Conservation (phyloP, 2,888 invertebrate genomes). For the Perizoma affinitatum region DNA sequence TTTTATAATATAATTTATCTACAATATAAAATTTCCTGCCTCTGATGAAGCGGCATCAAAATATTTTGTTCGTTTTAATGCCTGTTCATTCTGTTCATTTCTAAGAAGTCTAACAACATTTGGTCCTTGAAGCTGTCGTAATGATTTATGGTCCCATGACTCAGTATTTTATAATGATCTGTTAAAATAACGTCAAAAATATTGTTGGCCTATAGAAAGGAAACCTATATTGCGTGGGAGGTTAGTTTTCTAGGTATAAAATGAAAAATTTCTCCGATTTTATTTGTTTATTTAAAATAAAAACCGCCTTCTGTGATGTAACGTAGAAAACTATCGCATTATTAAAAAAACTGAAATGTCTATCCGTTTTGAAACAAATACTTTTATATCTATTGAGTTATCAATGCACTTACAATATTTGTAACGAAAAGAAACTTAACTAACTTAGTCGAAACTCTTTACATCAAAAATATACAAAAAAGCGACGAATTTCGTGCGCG, state of each 20-base stretch:
- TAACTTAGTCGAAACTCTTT: no score
- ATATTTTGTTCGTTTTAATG: conserved; percentile 22
- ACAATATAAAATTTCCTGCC: conserved; percentile 3
- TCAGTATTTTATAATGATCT: conserved; percentile 15
- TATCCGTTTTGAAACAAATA: no score
- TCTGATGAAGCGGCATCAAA: conserved; percentile 13
- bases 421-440: no score
- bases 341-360: no score
- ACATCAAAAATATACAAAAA: conserved; percentile 37
- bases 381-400: no score
- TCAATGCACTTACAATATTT: no score
- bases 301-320: no score
- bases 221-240: no score
- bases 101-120: conserved; percentile 12
- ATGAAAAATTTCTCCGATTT: no score
- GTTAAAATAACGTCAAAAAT: conserved; percentile 8
- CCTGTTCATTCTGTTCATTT: conserved; percentile 8
- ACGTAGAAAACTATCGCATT: no score
- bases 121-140: conserved; percentile 34
- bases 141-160: conserved; percentile 42
- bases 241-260: no score
- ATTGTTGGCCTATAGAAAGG: conserved; percentile 6
- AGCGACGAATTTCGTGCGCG: conserved; percentile 13
- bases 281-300: no score
- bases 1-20: neutral